A percentile compares a stretch with the other conserved stretches of the same genome.
phyloP scores from a whole-genome alignment of 2,888 invertebrate genomes.

The Drosophila acutilabella region DNA sequence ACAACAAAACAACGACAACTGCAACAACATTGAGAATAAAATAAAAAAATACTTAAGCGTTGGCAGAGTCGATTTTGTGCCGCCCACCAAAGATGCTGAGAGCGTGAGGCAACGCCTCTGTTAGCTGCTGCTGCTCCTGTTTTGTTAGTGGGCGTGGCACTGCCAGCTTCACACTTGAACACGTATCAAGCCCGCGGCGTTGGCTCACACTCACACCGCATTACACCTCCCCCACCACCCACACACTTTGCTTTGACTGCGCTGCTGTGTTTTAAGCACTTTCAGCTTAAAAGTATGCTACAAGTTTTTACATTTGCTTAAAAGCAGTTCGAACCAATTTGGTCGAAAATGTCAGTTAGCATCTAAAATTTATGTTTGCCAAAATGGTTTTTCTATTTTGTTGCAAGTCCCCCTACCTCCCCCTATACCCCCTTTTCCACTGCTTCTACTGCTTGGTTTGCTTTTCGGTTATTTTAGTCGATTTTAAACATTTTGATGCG shows the following conservation, averaged over 20 bases:
- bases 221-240: background rate
- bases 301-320: constrained; percentile 75
- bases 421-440: background rate
- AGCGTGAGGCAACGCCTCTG: constrained; percentile 11
- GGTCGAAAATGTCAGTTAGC: constrained; percentile 34
- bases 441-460: background rate
- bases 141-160: constrained; percentile 63
- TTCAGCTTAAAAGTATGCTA: constrained; percentile 75
- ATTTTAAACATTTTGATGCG: constrained; percentile 45
- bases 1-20: constrained; percentile 16
- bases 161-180: constrained; percentile 78
- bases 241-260: background rate
- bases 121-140: constrained; percentile 1
- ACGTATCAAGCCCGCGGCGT: constrained; percentile 72
- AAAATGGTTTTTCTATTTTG: constrained; percentile 22
- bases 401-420: background rate
- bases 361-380: constrained; percentile 42
- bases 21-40: constrained; percentile 38
- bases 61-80: constrained; percentile 73
- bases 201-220: background rate
- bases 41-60: constrained; percentile 65
- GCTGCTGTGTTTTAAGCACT: constrained; percentile 44
- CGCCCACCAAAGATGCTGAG: constrained; percentile 51
- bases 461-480: constrained; percentile 4
- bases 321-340: constrained; percentile 70